Evolutionary conservation across 92 coral and sea anemone species (phyloP).

Genomic region (Zoanthus sociatus): DNA sequence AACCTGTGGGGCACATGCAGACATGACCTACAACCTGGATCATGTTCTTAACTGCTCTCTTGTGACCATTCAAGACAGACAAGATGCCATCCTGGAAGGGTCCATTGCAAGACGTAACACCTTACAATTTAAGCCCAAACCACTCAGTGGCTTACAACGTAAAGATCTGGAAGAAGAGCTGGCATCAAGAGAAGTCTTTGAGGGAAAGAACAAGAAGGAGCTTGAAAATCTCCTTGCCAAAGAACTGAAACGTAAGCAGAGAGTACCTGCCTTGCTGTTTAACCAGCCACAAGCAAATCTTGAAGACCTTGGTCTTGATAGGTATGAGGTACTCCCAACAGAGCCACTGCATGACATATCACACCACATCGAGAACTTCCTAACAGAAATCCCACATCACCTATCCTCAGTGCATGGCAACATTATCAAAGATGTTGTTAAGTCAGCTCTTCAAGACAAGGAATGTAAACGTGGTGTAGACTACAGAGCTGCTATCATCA

Average conservation of each 20-base stretch:
- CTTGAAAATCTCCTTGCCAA: conserved; percentile 9
- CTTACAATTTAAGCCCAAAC: conserved; percentile 40
- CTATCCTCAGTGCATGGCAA: conserved; percentile 11
- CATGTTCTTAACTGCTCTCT: conserved; percentile 24
- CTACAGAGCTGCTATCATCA: conserved; percentile 57
- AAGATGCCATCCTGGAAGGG: conserved; percentile 24
- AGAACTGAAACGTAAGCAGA: background rate
- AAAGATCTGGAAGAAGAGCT: conserved; percentile 52
- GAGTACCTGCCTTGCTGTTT: conserved; percentile 1
- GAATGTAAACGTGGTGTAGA: conserved; percentile 67
- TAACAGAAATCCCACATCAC: conserved; percentile 51
- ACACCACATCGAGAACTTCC: conserved; percentile 53
- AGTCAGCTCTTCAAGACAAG: conserved; percentile 48
- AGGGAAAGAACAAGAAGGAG: conserved; percentile 57
- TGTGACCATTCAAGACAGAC: conserved; percentile 27
- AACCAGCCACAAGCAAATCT: background rate
- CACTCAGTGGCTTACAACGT: conserved; percentile 26
- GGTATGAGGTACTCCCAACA: conserved; percentile 53
- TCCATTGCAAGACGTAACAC: conserved; percentile 22
- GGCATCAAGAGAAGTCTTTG: conserved; percentile 50
- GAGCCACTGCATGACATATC: conserved; percentile 44
- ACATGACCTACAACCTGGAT: conserved; percentile 45
- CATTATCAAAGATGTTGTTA: conserved; percentile 31
- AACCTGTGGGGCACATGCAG: conserved; percentile 43
- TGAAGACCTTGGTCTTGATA: conserved; percentile 19